Evolutionary conservation across 2,888 invertebrate species (phyloP).

Genomic region (Hyposoter didymator): DNA sequence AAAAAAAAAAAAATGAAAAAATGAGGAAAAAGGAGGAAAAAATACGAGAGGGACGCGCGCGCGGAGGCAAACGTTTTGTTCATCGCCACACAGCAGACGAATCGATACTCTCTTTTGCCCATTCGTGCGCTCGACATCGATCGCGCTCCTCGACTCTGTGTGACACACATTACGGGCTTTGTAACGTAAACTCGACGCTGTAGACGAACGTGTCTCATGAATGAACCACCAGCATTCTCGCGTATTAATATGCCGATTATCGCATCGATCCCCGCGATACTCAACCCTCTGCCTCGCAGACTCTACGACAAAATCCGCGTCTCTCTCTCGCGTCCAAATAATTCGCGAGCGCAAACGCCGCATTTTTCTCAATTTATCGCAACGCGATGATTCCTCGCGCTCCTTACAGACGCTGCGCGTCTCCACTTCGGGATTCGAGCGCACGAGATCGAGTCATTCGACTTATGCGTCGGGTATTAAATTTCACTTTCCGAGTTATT

Average conservation of each 20-base stretch:
- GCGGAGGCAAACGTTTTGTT: background rate
- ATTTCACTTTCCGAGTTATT: conserved; percentile 7
- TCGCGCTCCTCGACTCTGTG: too few species aligned
- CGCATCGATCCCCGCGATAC: background rate
- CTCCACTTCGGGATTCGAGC: background rate
- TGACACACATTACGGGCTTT: conserved; percentile 36
- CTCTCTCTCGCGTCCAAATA: background rate
- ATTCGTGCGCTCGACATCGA: conserved; percentile 40
- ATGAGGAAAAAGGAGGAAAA: background rate
- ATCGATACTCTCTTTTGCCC: conserved; percentile 63
- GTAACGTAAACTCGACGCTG: background rate
- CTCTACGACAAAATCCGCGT: background rate
- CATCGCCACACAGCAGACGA: background rate
- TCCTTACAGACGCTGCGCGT: too few species aligned
- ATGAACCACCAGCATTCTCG: conserved; percentile 44
- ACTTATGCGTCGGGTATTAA: background rate
- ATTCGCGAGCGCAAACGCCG: too few species aligned
- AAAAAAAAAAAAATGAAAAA: conserved; percentile 1
- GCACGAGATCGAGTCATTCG: conserved; percentile 2
- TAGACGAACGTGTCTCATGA: conserved; percentile 37
- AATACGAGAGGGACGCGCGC: background rate
- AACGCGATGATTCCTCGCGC: too few species aligned
- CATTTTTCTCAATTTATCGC: too few species aligned
- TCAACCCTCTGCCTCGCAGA: background rate
- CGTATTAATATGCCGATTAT: conserved; percentile 15